phyloP scores from a whole-genome alignment of 2,888 invertebrate species.

The Sarcophaga caerulescens region DNA sequence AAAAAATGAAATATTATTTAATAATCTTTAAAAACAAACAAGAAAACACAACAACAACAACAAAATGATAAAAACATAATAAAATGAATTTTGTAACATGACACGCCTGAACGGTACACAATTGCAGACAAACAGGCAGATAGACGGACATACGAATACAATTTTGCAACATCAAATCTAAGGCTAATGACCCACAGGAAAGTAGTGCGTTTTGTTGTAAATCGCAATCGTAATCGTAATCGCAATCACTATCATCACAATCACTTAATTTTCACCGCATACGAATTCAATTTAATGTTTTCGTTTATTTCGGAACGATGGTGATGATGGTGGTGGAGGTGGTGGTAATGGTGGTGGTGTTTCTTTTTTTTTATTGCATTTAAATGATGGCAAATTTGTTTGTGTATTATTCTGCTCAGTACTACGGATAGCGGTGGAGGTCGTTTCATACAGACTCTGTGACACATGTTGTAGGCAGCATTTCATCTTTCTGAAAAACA shows the following conservation, averaged over 20 bases:
- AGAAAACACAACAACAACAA: too few species aligned
- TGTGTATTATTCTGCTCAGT: neutral
- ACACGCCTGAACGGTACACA: conserved; percentile 30
- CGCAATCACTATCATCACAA: too few species aligned
- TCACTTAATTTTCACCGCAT: too few species aligned
- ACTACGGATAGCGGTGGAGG: conserved; percentile 30
- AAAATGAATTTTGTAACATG: conserved; percentile 31
- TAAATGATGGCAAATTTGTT: neutral
- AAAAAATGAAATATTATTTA: conserved; percentile 1
- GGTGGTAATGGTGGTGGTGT: too few species aligned
- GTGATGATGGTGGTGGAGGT: too few species aligned
- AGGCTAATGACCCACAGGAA: conserved; percentile 52
- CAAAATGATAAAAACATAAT: neutral
- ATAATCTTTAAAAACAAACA: conserved; percentile 34
- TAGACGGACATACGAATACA: too few species aligned
- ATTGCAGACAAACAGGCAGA: neutral
- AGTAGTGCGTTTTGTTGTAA: conserved; percentile 24
- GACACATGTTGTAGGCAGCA: neutral
- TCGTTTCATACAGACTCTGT: conserved; percentile 49
- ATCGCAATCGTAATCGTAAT: neutral
- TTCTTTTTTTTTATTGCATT: neutral
- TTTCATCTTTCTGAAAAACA: too few species aligned
- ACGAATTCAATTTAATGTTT: too few species aligned
- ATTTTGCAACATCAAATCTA: neutral
- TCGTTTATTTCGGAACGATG: too few species aligned